These are phyloP conservation scores for Cerastoderma edule DNA, from an alignment of 2,888 invertebrate species.

Conservation along the genomic window DNA sequence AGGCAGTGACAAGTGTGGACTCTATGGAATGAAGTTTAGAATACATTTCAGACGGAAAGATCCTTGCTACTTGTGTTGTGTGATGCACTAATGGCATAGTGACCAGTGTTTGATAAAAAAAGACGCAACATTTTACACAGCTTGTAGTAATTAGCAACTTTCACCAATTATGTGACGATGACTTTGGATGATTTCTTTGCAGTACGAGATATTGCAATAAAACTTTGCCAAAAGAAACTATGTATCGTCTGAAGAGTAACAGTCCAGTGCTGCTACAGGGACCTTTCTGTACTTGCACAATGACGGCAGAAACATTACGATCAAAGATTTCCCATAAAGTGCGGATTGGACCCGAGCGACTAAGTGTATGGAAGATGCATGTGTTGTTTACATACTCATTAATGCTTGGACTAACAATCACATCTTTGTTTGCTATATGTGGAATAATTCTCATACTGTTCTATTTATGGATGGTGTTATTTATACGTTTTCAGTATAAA, in stretches of 20 bases:
- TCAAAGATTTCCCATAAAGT: background rate
- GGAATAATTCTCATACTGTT: constrained; percentile 17
- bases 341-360: background rate
- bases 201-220: too few relatives aligned
- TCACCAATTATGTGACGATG: too few relatives aligned
- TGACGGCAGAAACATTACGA: constrained; percentile 41
- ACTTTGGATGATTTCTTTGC: too few relatives aligned
- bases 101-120: too few relatives aligned
- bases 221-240: too few relatives aligned
- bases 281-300: constrained; percentile 35
- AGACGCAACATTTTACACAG: too few relatives aligned
- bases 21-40: too few relatives aligned
- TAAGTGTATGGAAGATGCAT: constrained; percentile 40
- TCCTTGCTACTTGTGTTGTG: too few relatives aligned
- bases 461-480: constrained; percentile 25
- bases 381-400: constrained; percentile 29
- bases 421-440: constrained; percentile 24
- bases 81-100: too few relatives aligned
- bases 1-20: too few relatives aligned
- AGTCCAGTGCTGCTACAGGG: constrained; percentile 32
- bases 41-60: too few relatives aligned
- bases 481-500: constrained; percentile 48
- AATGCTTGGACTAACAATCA: constrained; percentile 16
- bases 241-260: constrained; percentile 10
- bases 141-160: too few relatives aligned